These are phyloP conservation scores for Cavia aperea DNA, from an alignment of 2,113 vertebrate genomes.

Conservation along the genomic window DNA sequence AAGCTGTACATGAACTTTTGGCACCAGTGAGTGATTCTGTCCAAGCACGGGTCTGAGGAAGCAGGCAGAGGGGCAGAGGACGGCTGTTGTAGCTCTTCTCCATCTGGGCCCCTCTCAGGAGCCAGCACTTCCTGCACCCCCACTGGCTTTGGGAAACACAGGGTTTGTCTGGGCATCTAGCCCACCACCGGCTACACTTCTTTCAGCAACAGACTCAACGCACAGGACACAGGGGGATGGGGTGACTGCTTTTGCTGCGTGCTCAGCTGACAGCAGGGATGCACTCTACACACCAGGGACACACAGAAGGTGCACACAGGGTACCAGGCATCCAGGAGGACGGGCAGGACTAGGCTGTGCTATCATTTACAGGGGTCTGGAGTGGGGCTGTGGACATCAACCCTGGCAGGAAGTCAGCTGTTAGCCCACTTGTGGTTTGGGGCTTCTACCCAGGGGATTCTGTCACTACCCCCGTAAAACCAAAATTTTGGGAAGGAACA, in stretches of 20 bases:
- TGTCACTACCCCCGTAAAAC: background rate
- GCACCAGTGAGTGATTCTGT: slow-evolving; percentile 75
- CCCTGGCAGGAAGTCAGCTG: background rate
- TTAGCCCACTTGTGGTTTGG: background rate
- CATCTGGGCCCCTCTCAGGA: background rate
- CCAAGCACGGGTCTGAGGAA: slow-evolving; percentile 50
- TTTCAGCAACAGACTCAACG: background rate
- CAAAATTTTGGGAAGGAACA: background rate
- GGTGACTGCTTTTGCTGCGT: slow-evolving; percentile 15
- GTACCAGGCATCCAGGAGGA: background rate
- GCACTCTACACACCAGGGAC: slow-evolving; percentile 13
- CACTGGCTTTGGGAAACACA: background rate
- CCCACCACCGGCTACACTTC: background rate
- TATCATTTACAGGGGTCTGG: background rate
- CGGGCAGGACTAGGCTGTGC: background rate
- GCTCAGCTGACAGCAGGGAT: background rate
- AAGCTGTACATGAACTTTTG: slow-evolving; percentile 77
- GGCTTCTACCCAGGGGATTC: background rate
- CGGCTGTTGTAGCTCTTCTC: background rate
- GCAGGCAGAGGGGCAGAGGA: background rate
- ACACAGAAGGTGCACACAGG: slow-evolving; percentile 44
- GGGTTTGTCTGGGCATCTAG: background rate
- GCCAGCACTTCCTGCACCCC: background rate
- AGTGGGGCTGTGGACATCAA: background rate
- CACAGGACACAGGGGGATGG: slow-evolving; percentile 1